Percentiles rank a stretch among this genome's conserved stretches.
These are phyloP conservation scores for Caenorhabditis sp. DNA, from an alignment of 2,888 invertebrate species.

Conservation along the genomic window DNA sequence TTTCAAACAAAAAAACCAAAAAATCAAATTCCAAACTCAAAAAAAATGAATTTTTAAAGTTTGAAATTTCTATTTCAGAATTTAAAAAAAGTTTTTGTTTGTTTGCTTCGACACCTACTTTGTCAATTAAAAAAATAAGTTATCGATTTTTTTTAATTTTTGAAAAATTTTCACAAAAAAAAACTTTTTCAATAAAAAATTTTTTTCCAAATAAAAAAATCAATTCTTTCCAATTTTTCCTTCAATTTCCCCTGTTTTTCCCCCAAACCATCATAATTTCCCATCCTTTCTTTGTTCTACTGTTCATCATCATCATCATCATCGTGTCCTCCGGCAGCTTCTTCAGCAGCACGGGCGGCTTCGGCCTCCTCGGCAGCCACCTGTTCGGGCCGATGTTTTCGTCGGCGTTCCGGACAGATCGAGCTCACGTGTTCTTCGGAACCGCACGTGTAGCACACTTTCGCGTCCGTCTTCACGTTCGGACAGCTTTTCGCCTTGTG, in stretches of 20 bases:
- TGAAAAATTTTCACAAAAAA: too few species aligned
- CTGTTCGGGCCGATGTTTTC: constrained; percentile 55
- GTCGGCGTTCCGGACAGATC: constrained; percentile 58
- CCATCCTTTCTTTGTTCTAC: not conserved
- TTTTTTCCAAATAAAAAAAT: too few species aligned
- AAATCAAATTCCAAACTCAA: too few species aligned
- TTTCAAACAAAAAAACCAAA: too few species aligned
- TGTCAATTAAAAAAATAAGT: too few species aligned
- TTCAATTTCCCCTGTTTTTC: not conserved
- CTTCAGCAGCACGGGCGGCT: constrained; percentile 33
- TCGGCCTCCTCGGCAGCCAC: constrained; percentile 55
- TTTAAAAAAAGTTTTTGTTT: too few species aligned
- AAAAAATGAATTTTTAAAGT: too few species aligned
- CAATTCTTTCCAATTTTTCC: too few species aligned
- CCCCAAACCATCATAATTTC: not conserved
- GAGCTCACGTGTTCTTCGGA: constrained; percentile 65
- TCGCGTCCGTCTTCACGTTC: constrained; percentile 57
- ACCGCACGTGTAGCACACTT: constrained; percentile 68
- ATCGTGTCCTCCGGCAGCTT: not conserved
- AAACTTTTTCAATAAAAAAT: too few species aligned
- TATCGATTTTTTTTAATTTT: too few species aligned
- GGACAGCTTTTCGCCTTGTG: constrained; percentile 68
- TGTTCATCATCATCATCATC: not conserved
- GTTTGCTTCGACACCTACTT: too few species aligned
- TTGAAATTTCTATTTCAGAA: too few species aligned